phyloP scores from a whole-genome alignment of 2,113 vertebrate species.

The Pedetes capensis region DNA sequence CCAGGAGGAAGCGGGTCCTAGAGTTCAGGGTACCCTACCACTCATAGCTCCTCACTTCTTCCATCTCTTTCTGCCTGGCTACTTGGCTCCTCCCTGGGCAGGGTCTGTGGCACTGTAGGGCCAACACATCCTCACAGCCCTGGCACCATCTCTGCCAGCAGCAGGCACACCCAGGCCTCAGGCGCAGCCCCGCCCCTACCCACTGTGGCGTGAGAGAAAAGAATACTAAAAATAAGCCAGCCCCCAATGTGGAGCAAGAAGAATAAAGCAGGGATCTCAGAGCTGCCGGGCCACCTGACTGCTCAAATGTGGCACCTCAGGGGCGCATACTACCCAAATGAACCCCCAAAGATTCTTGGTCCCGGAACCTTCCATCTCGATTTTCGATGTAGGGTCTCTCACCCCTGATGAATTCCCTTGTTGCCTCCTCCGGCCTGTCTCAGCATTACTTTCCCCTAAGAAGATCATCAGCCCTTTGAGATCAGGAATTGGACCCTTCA shows the following conservation, averaged over 20 bases:
- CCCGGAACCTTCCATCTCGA: neutral
- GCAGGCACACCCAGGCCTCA: neutral
- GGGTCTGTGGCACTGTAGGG: neutral
- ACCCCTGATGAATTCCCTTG: rapidly evolving
- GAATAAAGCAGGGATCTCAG: neutral
- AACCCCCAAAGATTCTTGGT: neutral
- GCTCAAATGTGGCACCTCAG: neutral
- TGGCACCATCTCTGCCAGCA: neutral
- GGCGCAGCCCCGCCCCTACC: neutral
- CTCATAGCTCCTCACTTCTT: neutral
- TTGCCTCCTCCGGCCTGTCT: neutral
- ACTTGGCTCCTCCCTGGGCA: neutral
- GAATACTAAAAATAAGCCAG: conserved; percentile 25
- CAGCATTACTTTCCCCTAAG: neutral
- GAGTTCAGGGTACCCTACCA: neutral
- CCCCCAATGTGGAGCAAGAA: conserved; percentile 18
- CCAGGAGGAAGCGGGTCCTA: neutral
- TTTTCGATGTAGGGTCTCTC: neutral
- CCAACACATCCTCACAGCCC: neutral
- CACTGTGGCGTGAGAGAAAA: neutral
- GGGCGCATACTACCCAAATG: neutral
- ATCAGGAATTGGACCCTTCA: rapidly evolving
- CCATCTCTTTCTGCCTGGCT: neutral
- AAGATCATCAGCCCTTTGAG: neutral
- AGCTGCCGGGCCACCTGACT: neutral